Evolutionary conservation across 2,113 vertebrate species (phyloP).

Genomic region (Hystrix cristata): DNA sequence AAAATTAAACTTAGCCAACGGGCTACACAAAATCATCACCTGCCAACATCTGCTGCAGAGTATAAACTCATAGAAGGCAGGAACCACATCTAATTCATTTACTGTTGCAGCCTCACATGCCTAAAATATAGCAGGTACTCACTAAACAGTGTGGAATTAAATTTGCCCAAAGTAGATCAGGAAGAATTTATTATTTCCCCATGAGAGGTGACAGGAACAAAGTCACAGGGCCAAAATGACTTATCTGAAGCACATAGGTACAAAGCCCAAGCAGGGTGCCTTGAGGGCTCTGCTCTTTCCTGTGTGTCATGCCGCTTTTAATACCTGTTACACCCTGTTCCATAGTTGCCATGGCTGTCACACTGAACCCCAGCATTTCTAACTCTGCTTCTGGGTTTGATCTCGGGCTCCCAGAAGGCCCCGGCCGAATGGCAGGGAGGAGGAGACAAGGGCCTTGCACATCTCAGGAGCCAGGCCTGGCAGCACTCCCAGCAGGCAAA

Average conservation of each 20-base stretch:
- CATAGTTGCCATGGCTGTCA: fast-evolving
- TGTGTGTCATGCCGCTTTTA: fast-evolving
- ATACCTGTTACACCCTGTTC: background rate
- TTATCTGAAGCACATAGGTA: background rate
- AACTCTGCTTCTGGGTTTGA: background rate
- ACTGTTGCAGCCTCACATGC: background rate
- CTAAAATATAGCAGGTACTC: background rate
- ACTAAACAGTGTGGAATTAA: background rate
- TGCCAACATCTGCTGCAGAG: background rate
- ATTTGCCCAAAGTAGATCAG: background rate
- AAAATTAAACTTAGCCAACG: slow-evolving; percentile 26
- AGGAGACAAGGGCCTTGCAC: background rate
- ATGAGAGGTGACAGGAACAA: background rate
- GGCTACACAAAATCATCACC: background rate
- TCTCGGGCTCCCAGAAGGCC: background rate
- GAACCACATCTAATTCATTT: background rate
- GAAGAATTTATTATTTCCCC: background rate
- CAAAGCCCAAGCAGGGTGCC: background rate
- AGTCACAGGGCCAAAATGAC: slow-evolving; percentile 2
- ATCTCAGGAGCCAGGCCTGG: background rate
- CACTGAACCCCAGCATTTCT: background rate
- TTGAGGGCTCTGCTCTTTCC: background rate
- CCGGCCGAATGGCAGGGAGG: background rate
- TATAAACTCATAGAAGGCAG: background rate
- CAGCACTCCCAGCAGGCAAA: background rate